Evolutionary conservation across 2,888 invertebrate genomes (phyloP).

Genomic region (Diarsia mendica): DNA sequence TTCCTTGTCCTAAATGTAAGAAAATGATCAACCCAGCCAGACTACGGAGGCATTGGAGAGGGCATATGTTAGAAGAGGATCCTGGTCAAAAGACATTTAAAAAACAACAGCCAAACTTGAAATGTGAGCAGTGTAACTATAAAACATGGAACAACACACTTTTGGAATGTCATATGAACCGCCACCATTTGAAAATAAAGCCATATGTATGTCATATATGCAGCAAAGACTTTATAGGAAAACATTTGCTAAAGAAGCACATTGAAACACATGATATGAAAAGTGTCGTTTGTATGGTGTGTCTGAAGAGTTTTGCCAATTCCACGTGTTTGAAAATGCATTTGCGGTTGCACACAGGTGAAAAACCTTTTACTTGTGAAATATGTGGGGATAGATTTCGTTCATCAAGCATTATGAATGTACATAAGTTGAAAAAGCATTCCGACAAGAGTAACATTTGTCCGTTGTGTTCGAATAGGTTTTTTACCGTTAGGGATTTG

Average conservation of each 20-base stretch:
- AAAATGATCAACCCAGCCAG: constrained; percentile 64
- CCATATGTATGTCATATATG: constrained; percentile 72
- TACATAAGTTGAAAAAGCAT: constrained; percentile 74
- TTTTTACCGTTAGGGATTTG: constrained; percentile 71
- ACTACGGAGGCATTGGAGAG: constrained; percentile 70
- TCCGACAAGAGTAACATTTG: constrained; percentile 72
- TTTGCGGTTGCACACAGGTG: constrained; percentile 74
- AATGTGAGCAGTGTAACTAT: constrained; percentile 64
- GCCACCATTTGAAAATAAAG: constrained; percentile 71
- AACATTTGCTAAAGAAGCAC: constrained; percentile 70
- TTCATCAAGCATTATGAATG: constrained; percentile 75
- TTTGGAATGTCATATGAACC: constrained; percentile 72
- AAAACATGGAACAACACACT: constrained; percentile 61
- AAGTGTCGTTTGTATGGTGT: constrained; percentile 65
- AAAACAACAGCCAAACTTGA: constrained; percentile 37
- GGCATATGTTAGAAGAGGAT: constrained; percentile 53
- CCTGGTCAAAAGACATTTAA: constrained; percentile 12
- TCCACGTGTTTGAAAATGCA: constrained; percentile 75
- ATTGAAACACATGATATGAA: constrained; percentile 67
- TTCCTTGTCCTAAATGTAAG: constrained; percentile 69
- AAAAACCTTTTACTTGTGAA: constrained; percentile 76
- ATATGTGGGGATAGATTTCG: constrained; percentile 73
- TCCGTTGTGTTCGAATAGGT: constrained; percentile 74
- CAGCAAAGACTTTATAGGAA: constrained; percentile 71
- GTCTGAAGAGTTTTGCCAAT: constrained; percentile 73